Base-by-base conservation (phyloP, 2,797 vertebrate species). In the Melanotaenia nigrans region DNA sequence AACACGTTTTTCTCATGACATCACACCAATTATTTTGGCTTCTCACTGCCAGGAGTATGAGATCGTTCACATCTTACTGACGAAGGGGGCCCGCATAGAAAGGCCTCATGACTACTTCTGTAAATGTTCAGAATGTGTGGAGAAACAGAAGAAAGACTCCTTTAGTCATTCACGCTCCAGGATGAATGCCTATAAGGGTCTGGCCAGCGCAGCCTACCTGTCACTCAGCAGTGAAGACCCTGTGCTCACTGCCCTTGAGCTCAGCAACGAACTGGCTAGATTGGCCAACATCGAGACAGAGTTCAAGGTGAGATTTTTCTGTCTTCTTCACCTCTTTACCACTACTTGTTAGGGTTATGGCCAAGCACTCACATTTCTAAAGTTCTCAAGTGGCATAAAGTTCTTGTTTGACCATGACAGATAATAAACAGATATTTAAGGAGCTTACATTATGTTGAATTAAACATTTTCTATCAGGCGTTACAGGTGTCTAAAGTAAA, bases 221-320 rank as follows among this genome's bases (percentile, higher is more conserved):
- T 95, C 97, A 0, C 95, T 99, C 75, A 97, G 96, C 87, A 99
- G 97, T 12, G 96, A 98, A 91, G 97, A 99, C 83, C 96, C 97
- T 1, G 97, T 98, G 56, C 94, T 97, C 78, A 99, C 97, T 0
- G 96, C 97, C 4, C 91, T 99, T 61, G 97, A 99, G 80, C 95
- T 99, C 85, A 99, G 97, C 94, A 99, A 97, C 16, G 97, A 99
- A 88, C 86, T 99, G 68, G 97, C 96, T 80, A 93, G 97, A 57
- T 93, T 99, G 69, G 97, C 97, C 88, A 99, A 99, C 95, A 99
- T 99, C 54, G 97, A 99, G 92, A 99, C 97, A 20, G 97, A 99
- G 92, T 99, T 99, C 89, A 99, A 98, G 96, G 97, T 98, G 93
- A 95, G 79, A 0, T 16, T 1, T 5, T 62, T 16, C 16, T 0